phyloP scores from a whole-genome alignment of 2,797 vertebrate genomes.

The Lerista edwardsae region DNA sequence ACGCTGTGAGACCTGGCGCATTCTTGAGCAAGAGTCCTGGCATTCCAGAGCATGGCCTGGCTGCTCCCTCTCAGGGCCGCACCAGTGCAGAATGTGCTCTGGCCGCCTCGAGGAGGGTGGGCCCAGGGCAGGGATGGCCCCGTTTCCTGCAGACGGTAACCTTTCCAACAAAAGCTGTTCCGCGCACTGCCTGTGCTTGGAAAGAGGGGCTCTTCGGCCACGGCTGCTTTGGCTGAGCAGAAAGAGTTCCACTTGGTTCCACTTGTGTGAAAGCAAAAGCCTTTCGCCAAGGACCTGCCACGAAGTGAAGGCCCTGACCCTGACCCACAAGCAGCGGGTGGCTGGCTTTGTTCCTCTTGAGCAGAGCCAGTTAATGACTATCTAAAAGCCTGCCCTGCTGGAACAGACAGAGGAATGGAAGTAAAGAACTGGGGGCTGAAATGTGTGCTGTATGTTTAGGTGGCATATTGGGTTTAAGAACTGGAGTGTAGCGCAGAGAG shows the following conservation, averaged over 20 bases:
- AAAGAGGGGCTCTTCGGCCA: not conserved
- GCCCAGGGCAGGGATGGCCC: not conserved
- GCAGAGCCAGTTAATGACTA: slow-evolving; percentile 7
- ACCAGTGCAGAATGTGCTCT: not conserved
- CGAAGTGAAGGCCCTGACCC: not conserved
- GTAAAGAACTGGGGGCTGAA: not conserved
- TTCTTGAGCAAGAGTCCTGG: not conserved
- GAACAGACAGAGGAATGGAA: not conserved
- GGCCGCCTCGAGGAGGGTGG: not conserved
- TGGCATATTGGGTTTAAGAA: not conserved
- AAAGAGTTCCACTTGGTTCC: not conserved
- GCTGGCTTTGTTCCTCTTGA: not conserved
- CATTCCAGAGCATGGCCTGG: not conserved
- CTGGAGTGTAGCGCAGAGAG: not conserved
- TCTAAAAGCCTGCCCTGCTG: not conserved
- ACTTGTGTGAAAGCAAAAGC: not conserved
- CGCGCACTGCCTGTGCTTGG: not conserved
- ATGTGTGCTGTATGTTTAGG: not conserved
- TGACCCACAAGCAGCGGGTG: not conserved
- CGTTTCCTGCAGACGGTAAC: not conserved
- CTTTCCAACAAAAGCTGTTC: not conserved
- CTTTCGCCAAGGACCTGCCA: not conserved
- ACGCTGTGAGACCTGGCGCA: not conserved
- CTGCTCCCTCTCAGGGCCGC: not conserved
- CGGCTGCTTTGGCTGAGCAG: not conserved